Evolutionary conservation across 1,140 invertebrate genomes (phyloP), one percentile per base, ranked within the genome.

Genomic region (Tetragonula clypearis): DNA sequence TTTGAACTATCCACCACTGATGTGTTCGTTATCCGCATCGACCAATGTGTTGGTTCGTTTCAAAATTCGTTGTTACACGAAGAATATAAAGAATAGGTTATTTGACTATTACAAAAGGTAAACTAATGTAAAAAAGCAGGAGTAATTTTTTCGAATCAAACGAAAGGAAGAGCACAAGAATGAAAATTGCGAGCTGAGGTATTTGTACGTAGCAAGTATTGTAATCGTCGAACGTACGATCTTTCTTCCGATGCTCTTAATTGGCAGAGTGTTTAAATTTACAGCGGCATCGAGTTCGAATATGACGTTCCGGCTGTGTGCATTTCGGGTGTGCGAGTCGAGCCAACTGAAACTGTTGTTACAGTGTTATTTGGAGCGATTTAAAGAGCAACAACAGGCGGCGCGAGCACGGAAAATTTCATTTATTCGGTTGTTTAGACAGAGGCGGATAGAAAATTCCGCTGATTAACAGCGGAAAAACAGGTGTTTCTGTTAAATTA

Each of bases 401-500:
- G 30, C 30, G 19, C 1, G 19, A 30, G 30, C 66, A 11, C 12
- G 1, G 35, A 9, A 49, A 49, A 72, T 73, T 30, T 55, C 14
- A 74, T 74, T 74, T 26, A 56, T 56, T 74, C 21, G 8, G 17
- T 49, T 55, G 73, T 30, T 53, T 56, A 21, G 26, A 11, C 53
- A 9, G 30, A 19, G 12, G 41, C 6, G 41, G 12, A 58, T 35
- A 35, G 74, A 58, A 58, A 15, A 58, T 30, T 72, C 53, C 5
- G 55, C 21, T 76, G 56, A 35, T 76, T 76, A 58, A 76, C 53
- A 58, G 26, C 6, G 21, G 74, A 23, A 55, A 58, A 76, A 58
- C 74, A 30, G 55, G 55, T 76, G 53, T 76, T 26, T 60, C 74
- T 58, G 17, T 76, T 76, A 76, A 76, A 76, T 58, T 76, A 55